phyloP scores from a whole-genome alignment of 1,140 invertebrate genomes.

The Caenorhabditis elegans region DNA sequence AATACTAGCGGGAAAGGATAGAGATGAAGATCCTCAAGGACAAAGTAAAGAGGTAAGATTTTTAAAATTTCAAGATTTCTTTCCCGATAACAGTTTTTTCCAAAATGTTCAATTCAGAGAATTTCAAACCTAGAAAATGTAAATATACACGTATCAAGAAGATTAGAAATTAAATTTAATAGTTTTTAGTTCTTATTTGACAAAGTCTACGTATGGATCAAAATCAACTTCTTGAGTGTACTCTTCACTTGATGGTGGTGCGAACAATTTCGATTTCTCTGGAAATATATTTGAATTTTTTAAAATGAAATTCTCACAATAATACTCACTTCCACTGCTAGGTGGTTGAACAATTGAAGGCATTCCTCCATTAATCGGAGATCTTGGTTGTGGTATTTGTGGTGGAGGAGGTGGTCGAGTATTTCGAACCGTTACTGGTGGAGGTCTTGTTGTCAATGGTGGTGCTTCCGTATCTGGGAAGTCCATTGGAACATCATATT shows the following conservation, averaged over 20 bases:
- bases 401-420: neutral
- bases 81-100: neutral
- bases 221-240: conserved; percentile 18
- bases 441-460: conserved; percentile 3
- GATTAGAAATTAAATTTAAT: neutral
- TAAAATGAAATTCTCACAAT: neutral
- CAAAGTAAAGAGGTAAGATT: neutral
- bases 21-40: neutral
- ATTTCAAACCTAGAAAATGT: neutral
- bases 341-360: neutral
- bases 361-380: neutral
- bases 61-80: neutral
- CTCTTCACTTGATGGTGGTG: conserved; percentile 4
- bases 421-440: neutral
- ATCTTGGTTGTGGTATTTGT: neutral
- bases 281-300: neutral
- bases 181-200: neutral
- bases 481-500: conserved; percentile 13
- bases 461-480: conserved; percentile 13
- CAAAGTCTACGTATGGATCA: conserved; percentile 16
- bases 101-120: neutral
- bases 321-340: neutral
- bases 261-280: conserved; percentile 12
- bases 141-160: conserved; percentile 12
- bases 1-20: neutral